Evolutionary conservation across 2,113 vertebrate genomes (phyloP).

Genomic region (Gulo gulo): DNA sequence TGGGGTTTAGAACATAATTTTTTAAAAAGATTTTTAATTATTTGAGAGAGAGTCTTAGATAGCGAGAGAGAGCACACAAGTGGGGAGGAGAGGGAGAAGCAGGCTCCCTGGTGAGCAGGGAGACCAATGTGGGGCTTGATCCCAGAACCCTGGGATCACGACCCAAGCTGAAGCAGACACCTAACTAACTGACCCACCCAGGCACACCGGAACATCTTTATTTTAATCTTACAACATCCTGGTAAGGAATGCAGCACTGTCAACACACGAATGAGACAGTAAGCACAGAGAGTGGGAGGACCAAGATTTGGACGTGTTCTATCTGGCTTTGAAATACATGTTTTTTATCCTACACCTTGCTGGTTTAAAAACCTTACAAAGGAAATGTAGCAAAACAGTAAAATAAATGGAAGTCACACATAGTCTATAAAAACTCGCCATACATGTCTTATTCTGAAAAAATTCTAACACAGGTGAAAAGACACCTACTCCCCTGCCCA

Average conservation of each 20-base stretch:
- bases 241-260: neutral
- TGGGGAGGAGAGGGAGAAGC: too few species aligned
- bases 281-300: neutral
- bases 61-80: too few species aligned
- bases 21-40: too few species aligned
- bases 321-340: neutral
- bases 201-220: neutral
- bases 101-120: too few species aligned
- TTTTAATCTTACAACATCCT: neutral
- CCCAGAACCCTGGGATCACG: too few species aligned
- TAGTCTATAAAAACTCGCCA: neutral
- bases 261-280: neutral
- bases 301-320: neutral
- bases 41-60: too few species aligned
- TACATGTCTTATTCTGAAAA: neutral
- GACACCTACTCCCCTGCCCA: neutral
- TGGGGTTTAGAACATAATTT: neutral
- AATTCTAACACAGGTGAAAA: neutral
- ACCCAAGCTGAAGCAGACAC: too few species aligned
- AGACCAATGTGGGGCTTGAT: too few species aligned
- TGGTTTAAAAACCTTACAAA: neutral
- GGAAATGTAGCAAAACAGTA: neutral
- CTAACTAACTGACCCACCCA: too few species aligned
- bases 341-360: neutral
- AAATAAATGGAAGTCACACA: neutral